Evolutionary conservation across 2,888 invertebrate genomes (phyloP), one percentile per base, ranked within the genome.

Genomic region (Eilema depressum): DNA sequence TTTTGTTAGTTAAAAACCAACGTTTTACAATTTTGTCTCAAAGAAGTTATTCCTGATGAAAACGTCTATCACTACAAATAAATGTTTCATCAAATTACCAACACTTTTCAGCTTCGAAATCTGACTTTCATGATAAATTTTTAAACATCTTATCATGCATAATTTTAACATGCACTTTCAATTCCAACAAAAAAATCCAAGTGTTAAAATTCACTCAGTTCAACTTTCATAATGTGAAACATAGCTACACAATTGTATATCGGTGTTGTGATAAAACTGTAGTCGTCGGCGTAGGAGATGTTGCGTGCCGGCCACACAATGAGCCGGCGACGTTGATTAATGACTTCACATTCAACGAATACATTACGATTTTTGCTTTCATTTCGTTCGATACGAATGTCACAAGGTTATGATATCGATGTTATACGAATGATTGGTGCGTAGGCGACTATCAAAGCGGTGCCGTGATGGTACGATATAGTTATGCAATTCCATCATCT

Each of bases 301-400:
- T 92, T 92, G 93, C 94, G 94, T 93, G 94, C 91, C 86, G 94
- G 92, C 95, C 94, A 91, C 94, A 95, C 95, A 95, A 95, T 93
- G 91, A 93, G 93, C 91, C 88, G 90, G 77, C 85, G 95, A 94
- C 95, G 83, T 93, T 95, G 95, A 95, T 95, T 91, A 93, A 95
- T 95, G 93, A 87, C 88, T 87, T 82, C 86, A 90, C 93, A 93
- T 94, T 93, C 90, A 94, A 94, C 93, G 94, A 95, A 94, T 93
- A 95, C 94, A 95, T 95, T 95, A 95, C 92, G 92, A 95, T 94
- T 95, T 94, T 94, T 95, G 95, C 95, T 95, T 95, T 95, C 94
- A 91, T 91, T 91, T 89, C 89, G 86, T 93, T 93, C 91, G 93
- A 94, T 95, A 92, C 91, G 91, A 93, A 94, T 94, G 93, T 94